These are phyloP conservation scores for Balaeniceps rex DNA, from an alignment of 2,113 vertebrate species.

Conservation along the genomic window DNA sequence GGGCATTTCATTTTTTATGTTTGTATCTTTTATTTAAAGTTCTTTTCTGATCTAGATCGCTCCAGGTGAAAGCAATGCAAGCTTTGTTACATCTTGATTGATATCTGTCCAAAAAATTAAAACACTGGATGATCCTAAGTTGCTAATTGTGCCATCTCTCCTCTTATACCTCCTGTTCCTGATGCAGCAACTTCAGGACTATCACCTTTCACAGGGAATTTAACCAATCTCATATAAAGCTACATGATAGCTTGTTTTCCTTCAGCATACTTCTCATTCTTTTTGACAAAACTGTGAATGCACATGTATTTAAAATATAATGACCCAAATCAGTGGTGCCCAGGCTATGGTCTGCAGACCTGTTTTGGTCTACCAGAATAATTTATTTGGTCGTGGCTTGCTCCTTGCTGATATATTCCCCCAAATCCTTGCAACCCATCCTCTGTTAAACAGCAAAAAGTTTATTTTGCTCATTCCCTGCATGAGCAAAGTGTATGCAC, in stretches of 20 bases:
- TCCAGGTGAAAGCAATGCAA: background rate
- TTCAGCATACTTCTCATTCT: background rate
- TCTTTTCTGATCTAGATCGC: background rate
- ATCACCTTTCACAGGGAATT: background rate
- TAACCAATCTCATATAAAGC: background rate
- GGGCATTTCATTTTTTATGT: background rate
- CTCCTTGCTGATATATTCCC: background rate
- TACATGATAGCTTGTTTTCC: background rate
- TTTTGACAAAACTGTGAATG: background rate
- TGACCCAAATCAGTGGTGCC: background rate
- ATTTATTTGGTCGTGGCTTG: background rate
- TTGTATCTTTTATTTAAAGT: background rate
- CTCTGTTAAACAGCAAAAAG: background rate
- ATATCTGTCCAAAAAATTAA: background rate
- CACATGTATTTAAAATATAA: background rate
- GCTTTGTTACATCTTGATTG: background rate
- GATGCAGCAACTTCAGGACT: background rate
- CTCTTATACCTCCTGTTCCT: background rate
- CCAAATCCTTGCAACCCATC: background rate
- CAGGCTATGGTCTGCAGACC: background rate
- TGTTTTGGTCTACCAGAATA: background rate
- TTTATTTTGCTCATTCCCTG: background rate
- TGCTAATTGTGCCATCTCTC: background rate
- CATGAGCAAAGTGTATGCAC: background rate
- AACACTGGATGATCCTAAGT: background rate